Evolutionary conservation across 2,113 vertebrate genomes (phyloP).

Genomic region (Oreocharis arfaki): DNA sequence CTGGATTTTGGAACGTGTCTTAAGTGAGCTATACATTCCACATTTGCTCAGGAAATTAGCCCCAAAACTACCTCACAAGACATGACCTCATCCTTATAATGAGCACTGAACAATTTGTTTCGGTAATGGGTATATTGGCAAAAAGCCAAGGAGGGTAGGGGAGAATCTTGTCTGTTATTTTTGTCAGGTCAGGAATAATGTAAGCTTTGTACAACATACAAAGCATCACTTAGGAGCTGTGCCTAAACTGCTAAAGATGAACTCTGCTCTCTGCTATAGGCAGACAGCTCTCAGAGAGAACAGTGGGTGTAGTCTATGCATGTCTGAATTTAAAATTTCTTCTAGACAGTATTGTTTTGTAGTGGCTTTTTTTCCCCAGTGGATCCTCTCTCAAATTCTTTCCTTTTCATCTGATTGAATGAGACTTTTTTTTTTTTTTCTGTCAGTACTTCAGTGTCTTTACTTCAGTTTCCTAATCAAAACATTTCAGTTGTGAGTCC

Average conservation of each 20-base stretch:
- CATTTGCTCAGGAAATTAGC: slow-evolving; percentile 9
- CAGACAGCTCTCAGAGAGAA: neutral
- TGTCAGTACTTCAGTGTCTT: neutral
- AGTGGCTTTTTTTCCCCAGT: neutral
- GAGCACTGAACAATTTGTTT: slow-evolving; percentile 2
- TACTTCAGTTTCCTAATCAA: neutral
- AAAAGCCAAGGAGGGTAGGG: neutral
- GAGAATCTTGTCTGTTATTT: slow-evolving; percentile 13
- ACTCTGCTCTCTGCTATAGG: neutral
- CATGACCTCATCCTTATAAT: slow-evolving; percentile 45
- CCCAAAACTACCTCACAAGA: neutral
- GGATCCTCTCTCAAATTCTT: neutral
- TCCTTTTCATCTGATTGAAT: neutral
- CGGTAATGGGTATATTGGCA: slow-evolving; percentile 38
- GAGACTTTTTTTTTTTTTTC: neutral
- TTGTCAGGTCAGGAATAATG: slow-evolving; percentile 10
- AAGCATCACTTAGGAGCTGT: neutral
- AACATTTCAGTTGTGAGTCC: neutral
- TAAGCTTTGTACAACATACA: neutral
- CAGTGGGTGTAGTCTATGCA: neutral
- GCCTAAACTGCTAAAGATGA: neutral
- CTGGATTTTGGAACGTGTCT: neutral
- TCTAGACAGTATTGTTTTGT: neutral
- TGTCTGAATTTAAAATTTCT: neutral
- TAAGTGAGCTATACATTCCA: neutral